Evolutionary conservation across 2,113 vertebrate species (phyloP).

Genomic region (Tragelaphus buxtoni): DNA sequence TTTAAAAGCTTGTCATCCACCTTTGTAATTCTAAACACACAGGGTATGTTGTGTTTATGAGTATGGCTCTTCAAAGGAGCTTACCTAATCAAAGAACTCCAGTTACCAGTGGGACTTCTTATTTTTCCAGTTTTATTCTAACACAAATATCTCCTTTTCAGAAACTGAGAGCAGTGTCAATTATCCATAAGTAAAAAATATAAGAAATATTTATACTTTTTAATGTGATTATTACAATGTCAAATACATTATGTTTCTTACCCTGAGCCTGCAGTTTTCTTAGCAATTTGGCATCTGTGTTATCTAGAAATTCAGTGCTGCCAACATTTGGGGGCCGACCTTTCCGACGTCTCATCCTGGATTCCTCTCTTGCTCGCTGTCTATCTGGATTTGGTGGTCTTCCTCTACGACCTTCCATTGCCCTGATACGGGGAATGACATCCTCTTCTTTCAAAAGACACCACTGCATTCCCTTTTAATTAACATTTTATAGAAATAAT

Average conservation of each 20-base stretch:
- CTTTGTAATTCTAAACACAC: constrained; percentile 34
- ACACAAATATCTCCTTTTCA: constrained; percentile 17
- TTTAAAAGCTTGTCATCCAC: not conserved
- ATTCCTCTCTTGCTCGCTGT: constrained; percentile 82
- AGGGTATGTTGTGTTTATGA: not conserved
- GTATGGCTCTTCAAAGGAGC: not conserved
- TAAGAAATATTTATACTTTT: not conserved
- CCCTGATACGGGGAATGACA: constrained; percentile 86
- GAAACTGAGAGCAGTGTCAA: not conserved
- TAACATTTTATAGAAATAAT: constrained; percentile 71
- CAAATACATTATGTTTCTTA: constrained; percentile 49
- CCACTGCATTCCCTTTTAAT: constrained; percentile 94
- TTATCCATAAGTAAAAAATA: not conserved
- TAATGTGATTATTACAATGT: not conserved
- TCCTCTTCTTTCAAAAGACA: constrained; percentile 91
- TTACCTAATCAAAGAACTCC: constrained; percentile 51
- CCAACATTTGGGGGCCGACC: constrained; percentile 83
- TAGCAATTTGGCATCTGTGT: constrained; percentile 86
- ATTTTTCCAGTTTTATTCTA: constrained; percentile 40
- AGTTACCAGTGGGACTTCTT: constrained; percentile 41
- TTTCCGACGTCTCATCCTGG: constrained; percentile 82
- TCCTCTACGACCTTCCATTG: constrained; percentile 92
- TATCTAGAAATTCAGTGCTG: constrained; percentile 82
- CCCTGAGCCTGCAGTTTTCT: constrained; percentile 95
- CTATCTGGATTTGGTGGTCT: constrained; percentile 83